Evolutionary conservation across 2,113 vertebrate genomes (phyloP).

Genomic region (Theristicus caerulescens): DNA sequence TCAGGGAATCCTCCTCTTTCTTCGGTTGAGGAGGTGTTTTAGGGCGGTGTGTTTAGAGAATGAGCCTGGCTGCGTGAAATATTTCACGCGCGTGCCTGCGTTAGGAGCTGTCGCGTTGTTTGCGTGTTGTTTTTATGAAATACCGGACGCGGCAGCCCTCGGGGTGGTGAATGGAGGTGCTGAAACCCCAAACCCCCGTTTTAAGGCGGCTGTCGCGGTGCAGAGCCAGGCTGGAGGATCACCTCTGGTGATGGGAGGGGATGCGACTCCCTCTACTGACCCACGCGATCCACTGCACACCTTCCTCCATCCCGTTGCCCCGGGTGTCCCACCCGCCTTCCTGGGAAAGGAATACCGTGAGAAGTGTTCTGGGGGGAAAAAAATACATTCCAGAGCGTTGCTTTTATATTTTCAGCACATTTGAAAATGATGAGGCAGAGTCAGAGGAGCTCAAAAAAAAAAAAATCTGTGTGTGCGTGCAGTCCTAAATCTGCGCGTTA

Average conservation of each 20-base stretch:
- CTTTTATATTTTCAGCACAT: background rate
- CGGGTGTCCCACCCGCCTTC: background rate
- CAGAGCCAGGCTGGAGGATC: no score
- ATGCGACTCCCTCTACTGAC: conserved; percentile 6
- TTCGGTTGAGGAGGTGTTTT: background rate
- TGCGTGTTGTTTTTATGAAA: background rate
- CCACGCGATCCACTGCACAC: background rate
- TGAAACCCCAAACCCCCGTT: background rate
- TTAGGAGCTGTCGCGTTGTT: no score
- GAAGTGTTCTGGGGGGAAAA: background rate
- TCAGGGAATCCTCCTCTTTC: background rate
- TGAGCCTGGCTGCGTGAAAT: background rate
- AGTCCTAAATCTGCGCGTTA: background rate
- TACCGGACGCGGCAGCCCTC: background rate
- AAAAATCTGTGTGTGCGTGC: no score
- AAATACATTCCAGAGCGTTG: background rate
- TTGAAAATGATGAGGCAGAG: background rate
- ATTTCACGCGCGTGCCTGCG: background rate
- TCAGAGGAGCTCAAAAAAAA: background rate
- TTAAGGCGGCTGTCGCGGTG: no score
- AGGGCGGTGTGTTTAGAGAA: background rate
- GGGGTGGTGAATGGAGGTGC: background rate
- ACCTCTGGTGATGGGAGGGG: background rate
- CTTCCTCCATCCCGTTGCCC: background rate
- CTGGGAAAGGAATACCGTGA: no score